phyloP scores from a whole-genome alignment of 2,888 invertebrate genomes.

The Pasiphila rectangulata region DNA sequence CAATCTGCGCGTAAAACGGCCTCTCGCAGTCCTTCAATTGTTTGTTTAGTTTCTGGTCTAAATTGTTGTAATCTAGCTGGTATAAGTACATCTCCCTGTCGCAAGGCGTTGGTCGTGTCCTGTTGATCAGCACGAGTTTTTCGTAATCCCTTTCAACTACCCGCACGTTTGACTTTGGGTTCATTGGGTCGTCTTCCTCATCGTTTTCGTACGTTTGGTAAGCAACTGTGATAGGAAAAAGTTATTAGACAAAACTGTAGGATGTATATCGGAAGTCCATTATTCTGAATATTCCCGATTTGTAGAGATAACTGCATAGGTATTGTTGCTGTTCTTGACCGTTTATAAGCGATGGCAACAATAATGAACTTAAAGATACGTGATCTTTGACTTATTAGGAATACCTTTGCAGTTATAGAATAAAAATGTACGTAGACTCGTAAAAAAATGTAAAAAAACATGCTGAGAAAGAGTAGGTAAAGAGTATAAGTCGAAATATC shows the following conservation, averaged over 20 bases:
- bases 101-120: conserved; percentile 92
- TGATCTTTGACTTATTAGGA: too few relatives aligned
- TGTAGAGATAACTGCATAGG: too few relatives aligned
- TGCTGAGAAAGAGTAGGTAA: conserved; percentile 12
- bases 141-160: conserved; percentile 82
- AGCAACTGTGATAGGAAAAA: conserved; percentile 45
- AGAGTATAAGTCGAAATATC: neutral
- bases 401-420: neutral
- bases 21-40: conserved; percentile 68
- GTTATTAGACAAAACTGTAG: conserved; percentile 3
- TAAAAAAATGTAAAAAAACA: conserved; percentile 3
- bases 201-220: conserved; percentile 76
- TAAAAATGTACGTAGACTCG: neutral
- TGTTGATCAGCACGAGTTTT: conserved; percentile 84
- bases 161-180: conserved; percentile 63
- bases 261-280: neutral
- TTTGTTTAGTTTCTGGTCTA: conserved; percentile 75
- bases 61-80: conserved; percentile 71
- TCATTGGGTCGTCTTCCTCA: conserved; percentile 63
- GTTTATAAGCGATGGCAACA: too few relatives aligned
- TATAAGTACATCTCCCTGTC: conserved; percentile 86
- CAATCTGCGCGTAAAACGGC: conserved; percentile 87
- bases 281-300: too few relatives aligned
- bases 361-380: too few relatives aligned
- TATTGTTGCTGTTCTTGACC: too few relatives aligned